Percentiles rank a stretch among this genome's conserved stretches.
phyloP scores from a whole-genome alignment of 2,888 invertebrate species.

The Volucella zonaria region DNA sequence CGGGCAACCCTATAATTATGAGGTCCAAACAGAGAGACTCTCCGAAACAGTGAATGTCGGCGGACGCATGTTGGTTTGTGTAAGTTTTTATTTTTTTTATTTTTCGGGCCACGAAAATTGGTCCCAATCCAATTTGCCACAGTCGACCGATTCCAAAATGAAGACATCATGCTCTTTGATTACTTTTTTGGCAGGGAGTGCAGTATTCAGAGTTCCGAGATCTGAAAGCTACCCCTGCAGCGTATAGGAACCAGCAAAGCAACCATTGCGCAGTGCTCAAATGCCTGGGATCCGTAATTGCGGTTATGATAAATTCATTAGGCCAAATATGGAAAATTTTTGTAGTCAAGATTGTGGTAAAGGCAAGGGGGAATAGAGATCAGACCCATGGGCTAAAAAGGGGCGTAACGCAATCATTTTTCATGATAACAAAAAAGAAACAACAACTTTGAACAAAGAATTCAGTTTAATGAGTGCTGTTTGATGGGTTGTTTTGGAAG shows the following conservation, averaged over 20 bases:
- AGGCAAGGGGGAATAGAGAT: not conserved
- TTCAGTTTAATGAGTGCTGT: slow-evolving; percentile 47
- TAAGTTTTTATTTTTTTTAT: slow-evolving; percentile 19
- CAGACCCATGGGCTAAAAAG: slow-evolving; percentile 17
- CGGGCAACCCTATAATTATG: slow-evolving; percentile 69
- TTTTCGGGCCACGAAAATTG: slow-evolving; percentile 58
- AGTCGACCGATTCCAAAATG: slow-evolving; percentile 71
- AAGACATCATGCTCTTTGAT: slow-evolving; percentile 74
- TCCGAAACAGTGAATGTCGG: slow-evolving; percentile 9
- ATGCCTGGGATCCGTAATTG: slow-evolving; percentile 62
- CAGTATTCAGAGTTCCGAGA: slow-evolving; percentile 12
- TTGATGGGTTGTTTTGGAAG: slow-evolving; percentile 24
- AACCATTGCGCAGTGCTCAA: slow-evolving; percentile 22
- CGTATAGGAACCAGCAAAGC: slow-evolving; percentile 20
- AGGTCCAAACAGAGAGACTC: slow-evolving; percentile 30
- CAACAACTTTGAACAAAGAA: slow-evolving; percentile 26
- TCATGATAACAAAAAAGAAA: slow-evolving; percentile 28
- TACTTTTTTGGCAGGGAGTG: slow-evolving; percentile 56
- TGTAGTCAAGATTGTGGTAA: slow-evolving; percentile 40
- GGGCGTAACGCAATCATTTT: slow-evolving; percentile 67
- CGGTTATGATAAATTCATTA: slow-evolving; percentile 74
- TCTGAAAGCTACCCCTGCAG: slow-evolving; percentile 37
- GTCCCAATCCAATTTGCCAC: slow-evolving; percentile 72
- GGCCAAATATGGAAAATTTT: slow-evolving; percentile 68
- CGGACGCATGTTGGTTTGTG: slow-evolving; percentile 31